phyloP scores from a whole-genome alignment of 2,888 invertebrate species.

The Alloscopus bannaensis region DNA sequence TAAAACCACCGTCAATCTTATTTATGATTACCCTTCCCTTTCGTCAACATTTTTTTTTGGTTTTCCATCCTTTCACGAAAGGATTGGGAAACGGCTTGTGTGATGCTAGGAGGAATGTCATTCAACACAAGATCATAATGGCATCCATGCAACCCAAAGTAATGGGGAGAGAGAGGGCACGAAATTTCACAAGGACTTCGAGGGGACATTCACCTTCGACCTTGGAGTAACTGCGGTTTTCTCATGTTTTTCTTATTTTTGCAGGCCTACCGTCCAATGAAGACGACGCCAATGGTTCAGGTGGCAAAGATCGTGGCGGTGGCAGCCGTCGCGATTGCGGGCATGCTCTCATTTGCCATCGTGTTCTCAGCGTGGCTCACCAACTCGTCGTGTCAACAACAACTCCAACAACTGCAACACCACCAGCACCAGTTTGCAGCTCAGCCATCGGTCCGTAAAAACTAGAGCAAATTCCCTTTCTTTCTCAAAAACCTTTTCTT shows the following conservation, averaged over 20 bases:
- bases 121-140: not conserved
- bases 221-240: not conserved
- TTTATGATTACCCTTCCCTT: too few relatives aligned
- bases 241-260: conserved; percentile 67
- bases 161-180: not conserved
- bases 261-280: conserved; percentile 84
- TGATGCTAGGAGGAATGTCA: not conserved
- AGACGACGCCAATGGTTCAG: conserved; percentile 84
- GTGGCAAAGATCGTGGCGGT: conserved; percentile 90
- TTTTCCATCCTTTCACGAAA: too few relatives aligned
- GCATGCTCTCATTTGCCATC: conserved; percentile 77
- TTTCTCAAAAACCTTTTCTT: conserved; percentile 23
- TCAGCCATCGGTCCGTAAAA: conserved; percentile 69
- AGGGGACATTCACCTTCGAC: conserved; percentile 26
- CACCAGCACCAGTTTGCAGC: conserved; percentile 55
- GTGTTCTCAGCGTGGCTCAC: conserved; percentile 73
- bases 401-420: conserved; percentile 59
- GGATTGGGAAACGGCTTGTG: too few relatives aligned
- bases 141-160: too few relatives aligned
- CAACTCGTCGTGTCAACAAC: conserved; percentile 65
- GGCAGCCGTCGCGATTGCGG: conserved; percentile 87
- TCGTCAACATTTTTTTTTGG: too few relatives aligned
- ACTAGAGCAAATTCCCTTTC: conserved; percentile 64
- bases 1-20: too few relatives aligned
- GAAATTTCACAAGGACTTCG: not conserved